Percentiles rank a stretch among this genome's conserved stretches.
Conservation (phyloP, 2,888 invertebrate species). For the Melanostoma scalare region DNA sequence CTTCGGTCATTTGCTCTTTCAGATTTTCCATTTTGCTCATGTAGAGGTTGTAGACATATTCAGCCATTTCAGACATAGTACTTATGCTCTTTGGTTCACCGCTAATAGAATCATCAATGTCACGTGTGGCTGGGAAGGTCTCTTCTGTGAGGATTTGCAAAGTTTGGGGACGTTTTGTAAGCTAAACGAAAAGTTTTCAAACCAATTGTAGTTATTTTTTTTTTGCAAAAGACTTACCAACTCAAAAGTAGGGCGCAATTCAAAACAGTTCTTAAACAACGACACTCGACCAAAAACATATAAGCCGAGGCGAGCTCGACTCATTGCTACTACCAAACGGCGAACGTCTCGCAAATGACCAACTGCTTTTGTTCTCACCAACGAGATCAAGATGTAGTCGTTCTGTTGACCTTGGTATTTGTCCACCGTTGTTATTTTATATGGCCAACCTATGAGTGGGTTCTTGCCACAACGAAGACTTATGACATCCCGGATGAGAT, state of each 20-base stretch:
- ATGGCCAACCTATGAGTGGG: conserved; percentile 95
- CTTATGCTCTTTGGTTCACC: conserved; percentile 78
- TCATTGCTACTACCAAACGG: conserved; percentile 98
- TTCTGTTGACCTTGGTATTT: conserved; percentile 99
- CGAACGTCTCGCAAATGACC: conserved; percentile 98
- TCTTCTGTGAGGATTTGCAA: conserved; percentile 92
- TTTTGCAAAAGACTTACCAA: conserved; percentile 83
- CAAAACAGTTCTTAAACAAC: conserved; percentile 97
- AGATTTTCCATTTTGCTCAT: conserved; percentile 87
- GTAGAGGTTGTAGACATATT: conserved; percentile 97
- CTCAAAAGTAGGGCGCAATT: conserved; percentile 97
- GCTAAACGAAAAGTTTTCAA: conserved; percentile 81
- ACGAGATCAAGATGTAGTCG: conserved; percentile 97
- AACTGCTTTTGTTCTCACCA: conserved; percentile 98
- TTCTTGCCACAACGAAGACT: conserved; percentile 96
- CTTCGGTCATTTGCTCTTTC: conserved; percentile 80
- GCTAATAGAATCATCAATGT: conserved; percentile 82
- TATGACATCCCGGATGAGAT: conserved; percentile 97
- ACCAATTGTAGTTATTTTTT: neutral
- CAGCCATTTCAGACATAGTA: conserved; percentile 95
- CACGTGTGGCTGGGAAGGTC: conserved; percentile 88
- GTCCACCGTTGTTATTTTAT: conserved; percentile 97
- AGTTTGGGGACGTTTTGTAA: conserved; percentile 91
- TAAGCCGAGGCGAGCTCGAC: conserved; percentile 96
- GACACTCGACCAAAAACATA: conserved; percentile 97